Conservation (phyloP, 1,140 invertebrate genomes). For the Papilio helenus region DNA sequence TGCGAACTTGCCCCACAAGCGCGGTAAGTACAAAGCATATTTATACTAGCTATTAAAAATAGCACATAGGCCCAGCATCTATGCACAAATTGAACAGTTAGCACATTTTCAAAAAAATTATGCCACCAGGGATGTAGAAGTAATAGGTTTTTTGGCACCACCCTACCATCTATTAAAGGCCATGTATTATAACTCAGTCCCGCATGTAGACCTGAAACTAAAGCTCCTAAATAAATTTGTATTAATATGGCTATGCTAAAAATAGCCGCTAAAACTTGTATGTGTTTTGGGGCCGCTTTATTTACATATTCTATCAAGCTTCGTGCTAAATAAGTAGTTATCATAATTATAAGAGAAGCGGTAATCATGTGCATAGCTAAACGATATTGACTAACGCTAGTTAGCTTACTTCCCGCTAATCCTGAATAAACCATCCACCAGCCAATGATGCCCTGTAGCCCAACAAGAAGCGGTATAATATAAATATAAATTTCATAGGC, state of each 20-base stretch:
- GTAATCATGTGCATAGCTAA: constrained; percentile 11
- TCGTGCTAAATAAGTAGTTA: constrained; percentile 11
- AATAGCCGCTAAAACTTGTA: constrained; percentile 11
- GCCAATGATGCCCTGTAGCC: constrained; percentile 9
- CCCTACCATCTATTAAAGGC: constrained; percentile 10
- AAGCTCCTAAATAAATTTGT: constrained; percentile 12
- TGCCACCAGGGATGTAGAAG: constrained; percentile 10
- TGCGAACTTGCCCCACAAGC: constrained; percentile 9
- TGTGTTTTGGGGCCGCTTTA: constrained; percentile 10
- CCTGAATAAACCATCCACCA: constrained; percentile 10
- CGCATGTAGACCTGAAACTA: constrained; percentile 10
- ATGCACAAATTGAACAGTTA: constrained; percentile 11
- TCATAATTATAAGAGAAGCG: constrained; percentile 11
- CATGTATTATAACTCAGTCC: constrained; percentile 11
- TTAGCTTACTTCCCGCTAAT: constrained; percentile 11
- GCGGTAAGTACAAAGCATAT: constrained; percentile 11
- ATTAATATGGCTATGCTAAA: constrained; percentile 12
- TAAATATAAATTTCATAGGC: constrained; percentile 12
- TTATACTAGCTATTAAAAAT: constrained; percentile 12
- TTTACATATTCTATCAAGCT: constrained; percentile 12
- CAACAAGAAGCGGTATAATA: constrained; percentile 11
- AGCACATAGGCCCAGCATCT: constrained; percentile 10
- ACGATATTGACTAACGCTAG: constrained; percentile 11
- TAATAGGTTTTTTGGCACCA: constrained; percentile 11
- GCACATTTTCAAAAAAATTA: constrained; percentile 12